Evolutionary conservation across 2,888 invertebrate genomes (phyloP).

Genomic region (Pristionchus maxplancki): DNA sequence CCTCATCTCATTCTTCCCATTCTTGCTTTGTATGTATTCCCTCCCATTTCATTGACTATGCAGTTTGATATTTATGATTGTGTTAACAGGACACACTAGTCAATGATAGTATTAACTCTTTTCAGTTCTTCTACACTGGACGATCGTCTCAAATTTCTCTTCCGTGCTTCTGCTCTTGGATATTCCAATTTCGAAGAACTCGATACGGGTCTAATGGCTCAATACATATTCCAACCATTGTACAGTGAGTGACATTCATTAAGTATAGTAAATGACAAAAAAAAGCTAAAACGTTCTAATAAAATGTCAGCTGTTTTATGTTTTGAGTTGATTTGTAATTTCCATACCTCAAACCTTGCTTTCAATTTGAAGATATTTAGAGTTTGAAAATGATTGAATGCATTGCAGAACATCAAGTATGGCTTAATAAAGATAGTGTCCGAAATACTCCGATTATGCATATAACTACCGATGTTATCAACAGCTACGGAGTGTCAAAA

Average conservation of each 20-base stretch:
- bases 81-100: too few species aligned
- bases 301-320: too few species aligned
- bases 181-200: conserved; percentile 43
- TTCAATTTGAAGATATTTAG: too few species aligned
- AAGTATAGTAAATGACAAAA: background rate
- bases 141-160: conserved; percentile 46
- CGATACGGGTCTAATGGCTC: background rate
- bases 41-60: background rate
- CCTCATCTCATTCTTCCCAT: conserved; percentile 47
- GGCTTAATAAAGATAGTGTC: background rate
- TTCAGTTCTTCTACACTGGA: background rate
- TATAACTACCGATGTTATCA: background rate
- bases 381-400: too few species aligned
- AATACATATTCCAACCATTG: conserved; percentile 24
- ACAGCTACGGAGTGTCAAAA: background rate
- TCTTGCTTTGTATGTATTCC: background rate
- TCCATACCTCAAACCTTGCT: too few species aligned
- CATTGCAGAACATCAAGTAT: background rate
- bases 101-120: too few species aligned
- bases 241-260: conserved; percentile 28
- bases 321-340: too few species aligned
- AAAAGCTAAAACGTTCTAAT: background rate
- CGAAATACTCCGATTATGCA: background rate
- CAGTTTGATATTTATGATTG: background rate
- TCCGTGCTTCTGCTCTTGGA: conserved; percentile 31